Percentiles rank a stretch among this genome's conserved stretches.
phyloP scores from a whole-genome alignment of 2,888 invertebrate genomes.

The Colostygia pectinataria region DNA sequence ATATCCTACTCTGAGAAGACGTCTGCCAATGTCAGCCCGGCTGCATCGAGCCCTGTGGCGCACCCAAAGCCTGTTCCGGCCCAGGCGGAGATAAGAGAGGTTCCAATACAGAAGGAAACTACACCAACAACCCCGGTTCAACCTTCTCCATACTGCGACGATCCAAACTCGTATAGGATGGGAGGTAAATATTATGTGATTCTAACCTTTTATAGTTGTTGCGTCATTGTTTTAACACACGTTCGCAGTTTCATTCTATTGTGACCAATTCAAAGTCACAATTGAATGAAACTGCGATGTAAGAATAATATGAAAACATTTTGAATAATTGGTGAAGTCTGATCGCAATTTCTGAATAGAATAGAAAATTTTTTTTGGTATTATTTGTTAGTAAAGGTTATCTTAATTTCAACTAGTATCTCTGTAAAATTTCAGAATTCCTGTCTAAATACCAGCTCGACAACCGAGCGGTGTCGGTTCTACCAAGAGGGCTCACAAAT shows the following conservation, averaged over 20 bases:
- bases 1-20: constrained; percentile 49
- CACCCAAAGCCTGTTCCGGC: constrained; percentile 41
- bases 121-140: constrained; percentile 65
- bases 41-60: constrained; percentile 37
- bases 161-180: constrained; percentile 87
- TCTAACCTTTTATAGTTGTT: constrained; percentile 20
- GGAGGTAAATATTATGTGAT: constrained; percentile 81
- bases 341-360: too few relatives aligned
- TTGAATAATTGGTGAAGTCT: too few relatives aligned
- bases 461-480: constrained; percentile 89
- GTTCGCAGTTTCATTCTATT: neutral
- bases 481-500: constrained; percentile 96
- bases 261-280: neutral
- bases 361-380: too few relatives aligned
- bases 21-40: constrained; percentile 59
- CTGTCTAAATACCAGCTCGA: constrained; percentile 89
- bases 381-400: too few relatives aligned
- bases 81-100: constrained; percentile 33
- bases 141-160: constrained; percentile 81
- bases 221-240: neutral
- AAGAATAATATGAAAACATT: too few relatives aligned
- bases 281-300: too few relatives aligned
- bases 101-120: constrained; percentile 51
- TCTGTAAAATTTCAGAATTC: constrained; percentile 84
- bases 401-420: neutral